Conservation (phyloP, 2,888 invertebrate species). For the Entomobrya multifasciata region DNA sequence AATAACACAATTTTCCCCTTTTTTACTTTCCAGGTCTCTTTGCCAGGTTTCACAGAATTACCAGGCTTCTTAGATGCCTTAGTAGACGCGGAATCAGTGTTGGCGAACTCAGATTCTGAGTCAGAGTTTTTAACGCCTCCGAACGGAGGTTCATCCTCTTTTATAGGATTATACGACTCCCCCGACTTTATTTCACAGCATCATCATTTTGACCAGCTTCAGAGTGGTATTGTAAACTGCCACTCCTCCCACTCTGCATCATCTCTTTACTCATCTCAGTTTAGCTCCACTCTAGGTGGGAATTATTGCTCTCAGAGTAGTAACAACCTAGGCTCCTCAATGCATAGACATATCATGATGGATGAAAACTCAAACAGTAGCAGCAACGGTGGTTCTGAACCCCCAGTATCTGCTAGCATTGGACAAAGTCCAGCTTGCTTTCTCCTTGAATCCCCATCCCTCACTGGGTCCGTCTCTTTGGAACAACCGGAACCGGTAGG, state of each 20-base stretch:
- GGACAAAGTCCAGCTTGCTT: conserved; percentile 77
- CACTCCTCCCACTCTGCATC: conserved; percentile 31
- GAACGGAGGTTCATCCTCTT: conserved; percentile 81
- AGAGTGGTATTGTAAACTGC: conserved; percentile 56
- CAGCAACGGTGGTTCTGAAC: conserved; percentile 76
- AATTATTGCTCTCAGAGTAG: conserved; percentile 52
- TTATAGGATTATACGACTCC: conserved; percentile 83
- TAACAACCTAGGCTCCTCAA: conserved; percentile 35
- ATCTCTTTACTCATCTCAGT: conserved; percentile 58
- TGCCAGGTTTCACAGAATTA: conserved; percentile 79
- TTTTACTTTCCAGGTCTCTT: conserved; percentile 75
- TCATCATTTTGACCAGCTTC: conserved; percentile 81
- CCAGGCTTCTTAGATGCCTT: conserved; percentile 80
- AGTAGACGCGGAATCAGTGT: conserved; percentile 79
- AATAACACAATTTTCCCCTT: neutral
- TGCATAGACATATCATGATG: conserved; percentile 78
- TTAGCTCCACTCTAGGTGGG: conserved; percentile 44
- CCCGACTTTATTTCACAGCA: conserved; percentile 80
- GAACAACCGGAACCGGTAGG: conserved; percentile 75
- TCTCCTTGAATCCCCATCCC: conserved; percentile 78
- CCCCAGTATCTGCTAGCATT: conserved; percentile 68
- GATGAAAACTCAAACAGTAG: conserved; percentile 79
- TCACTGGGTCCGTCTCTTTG: conserved; percentile 77
- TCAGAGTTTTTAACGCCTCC: conserved; percentile 76
- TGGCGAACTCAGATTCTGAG: conserved; percentile 79